phyloP scores from a whole-genome alignment of 2,888 invertebrate species.

The Machimus rusticus region DNA sequence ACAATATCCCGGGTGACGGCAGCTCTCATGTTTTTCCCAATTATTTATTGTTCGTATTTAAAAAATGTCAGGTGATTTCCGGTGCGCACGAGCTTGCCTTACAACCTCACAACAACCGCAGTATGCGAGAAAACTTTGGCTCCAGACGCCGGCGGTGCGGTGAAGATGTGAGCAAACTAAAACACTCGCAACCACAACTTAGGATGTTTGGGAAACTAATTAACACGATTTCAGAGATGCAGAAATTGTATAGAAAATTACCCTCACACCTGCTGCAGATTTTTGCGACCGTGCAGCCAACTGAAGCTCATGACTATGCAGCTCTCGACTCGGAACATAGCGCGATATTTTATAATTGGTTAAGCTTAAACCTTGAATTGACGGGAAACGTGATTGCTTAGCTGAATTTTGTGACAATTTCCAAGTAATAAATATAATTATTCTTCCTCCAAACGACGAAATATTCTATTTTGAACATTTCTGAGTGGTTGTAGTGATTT shows the following conservation, averaged over 20 bases:
- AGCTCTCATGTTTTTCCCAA: slow-evolving; percentile 9
- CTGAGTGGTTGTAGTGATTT: too few relatives aligned
- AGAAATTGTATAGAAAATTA: slow-evolving; percentile 12
- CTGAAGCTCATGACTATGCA: neutral
- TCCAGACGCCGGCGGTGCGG: neutral
- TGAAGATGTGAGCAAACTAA: neutral
- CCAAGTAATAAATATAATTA: neutral
- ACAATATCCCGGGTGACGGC: slow-evolving; percentile 15
- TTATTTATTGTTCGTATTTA: slow-evolving; percentile 26
- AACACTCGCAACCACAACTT: slow-evolving; percentile 8
- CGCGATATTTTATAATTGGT: neutral
- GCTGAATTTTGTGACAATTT: neutral
- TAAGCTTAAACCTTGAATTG: neutral
- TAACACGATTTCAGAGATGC: slow-evolving; percentile 8
- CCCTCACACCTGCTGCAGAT: neutral
- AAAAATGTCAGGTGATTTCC: slow-evolving; percentile 25
- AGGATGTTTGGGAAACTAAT: slow-evolving; percentile 8
- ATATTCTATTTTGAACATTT: neutral
- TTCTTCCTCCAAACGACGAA: neutral
- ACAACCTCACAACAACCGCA: neutral
- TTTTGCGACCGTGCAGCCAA: neutral
- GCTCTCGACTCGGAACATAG: neutral
- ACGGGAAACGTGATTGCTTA: neutral
- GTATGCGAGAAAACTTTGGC: neutral
- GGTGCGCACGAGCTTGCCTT: neutral